Evolutionary conservation across 2,888 invertebrate species (phyloP).

Genomic region (Athalia cordata): DNA sequence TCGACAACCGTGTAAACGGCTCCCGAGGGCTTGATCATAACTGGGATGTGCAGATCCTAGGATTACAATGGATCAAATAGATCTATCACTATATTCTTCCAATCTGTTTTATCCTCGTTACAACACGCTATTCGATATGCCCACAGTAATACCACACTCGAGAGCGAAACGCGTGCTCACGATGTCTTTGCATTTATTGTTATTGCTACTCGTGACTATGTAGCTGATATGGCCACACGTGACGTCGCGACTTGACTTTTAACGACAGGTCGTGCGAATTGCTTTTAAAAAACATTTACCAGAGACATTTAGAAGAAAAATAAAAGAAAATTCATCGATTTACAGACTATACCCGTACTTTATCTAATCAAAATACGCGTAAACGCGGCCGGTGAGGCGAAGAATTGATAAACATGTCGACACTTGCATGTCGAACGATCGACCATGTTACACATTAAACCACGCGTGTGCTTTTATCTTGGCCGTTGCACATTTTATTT

Average conservation of each 20-base stretch:
- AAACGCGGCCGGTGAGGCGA: no score
- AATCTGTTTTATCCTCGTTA: conserved; percentile 42
- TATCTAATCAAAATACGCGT: no score
- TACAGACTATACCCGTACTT: background rate
- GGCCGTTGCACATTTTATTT: no score
- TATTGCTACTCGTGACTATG: conserved; percentile 3
- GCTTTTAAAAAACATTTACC: no score
- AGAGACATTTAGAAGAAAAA: no score
- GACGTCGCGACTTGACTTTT: background rate
- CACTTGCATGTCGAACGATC: no score
- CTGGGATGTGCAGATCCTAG: conserved; percentile 12
- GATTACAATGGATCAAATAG: conserved; percentile 34
- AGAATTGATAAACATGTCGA: no score
- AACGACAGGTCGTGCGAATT: no score
- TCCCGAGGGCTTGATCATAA: conserved; percentile 27
- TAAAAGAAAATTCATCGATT: background rate
- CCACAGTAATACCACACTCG: background rate
- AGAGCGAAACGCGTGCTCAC: background rate
- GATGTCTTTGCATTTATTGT: conserved; percentile 30
- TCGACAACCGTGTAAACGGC: conserved; percentile 40
- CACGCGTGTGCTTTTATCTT: no score
- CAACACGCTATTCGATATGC: conserved; percentile 5
- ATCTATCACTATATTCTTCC: conserved; percentile 12
- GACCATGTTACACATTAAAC: no score
- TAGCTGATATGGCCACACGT: background rate